Percentiles rank a stretch among this genome's conserved stretches.
Conservation (phyloP, 2,113 vertebrate species). For the Columbina picui region DNA sequence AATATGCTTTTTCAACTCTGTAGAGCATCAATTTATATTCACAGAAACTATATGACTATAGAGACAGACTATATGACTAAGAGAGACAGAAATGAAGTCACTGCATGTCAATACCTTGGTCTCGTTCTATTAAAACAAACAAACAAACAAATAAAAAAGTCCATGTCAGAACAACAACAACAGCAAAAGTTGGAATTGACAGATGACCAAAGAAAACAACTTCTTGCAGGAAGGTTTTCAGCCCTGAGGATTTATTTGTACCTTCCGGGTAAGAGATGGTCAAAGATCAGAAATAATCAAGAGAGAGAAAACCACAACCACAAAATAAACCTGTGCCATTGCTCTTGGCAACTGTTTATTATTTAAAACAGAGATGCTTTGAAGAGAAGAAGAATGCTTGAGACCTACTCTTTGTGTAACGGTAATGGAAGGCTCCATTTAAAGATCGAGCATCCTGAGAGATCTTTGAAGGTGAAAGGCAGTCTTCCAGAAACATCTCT, state of each 20-base stretch:
- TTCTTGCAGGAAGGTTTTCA: constrained; percentile 23
- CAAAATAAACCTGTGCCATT: constrained; percentile 22
- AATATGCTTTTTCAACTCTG: not conserved
- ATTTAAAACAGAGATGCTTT: constrained; percentile 23
- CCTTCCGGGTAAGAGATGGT: not conserved
- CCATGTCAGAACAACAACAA: not conserved
- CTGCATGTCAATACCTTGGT: not conserved
- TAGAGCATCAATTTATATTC: not conserved
- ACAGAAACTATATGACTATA: not conserved
- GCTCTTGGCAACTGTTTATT: constrained; percentile 39
- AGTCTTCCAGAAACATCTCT: not conserved
- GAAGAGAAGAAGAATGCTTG: not conserved
- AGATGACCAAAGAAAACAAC: not conserved
- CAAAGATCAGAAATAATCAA: constrained; percentile 55
- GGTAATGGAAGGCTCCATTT: not conserved
- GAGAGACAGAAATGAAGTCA: not conserved
- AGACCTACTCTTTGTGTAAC: not conserved
- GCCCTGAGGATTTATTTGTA: constrained; percentile 36
- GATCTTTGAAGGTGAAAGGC: not conserved
- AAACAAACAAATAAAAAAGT: not conserved
- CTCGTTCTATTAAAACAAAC: not conserved
- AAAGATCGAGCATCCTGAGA: not conserved
- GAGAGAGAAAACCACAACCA: constrained; percentile 15
- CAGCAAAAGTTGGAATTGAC: not conserved
- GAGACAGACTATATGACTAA: too few relatives aligned